Conservation (phyloP, 2,888 invertebrate species). For the Copidosoma aretas region DNA sequence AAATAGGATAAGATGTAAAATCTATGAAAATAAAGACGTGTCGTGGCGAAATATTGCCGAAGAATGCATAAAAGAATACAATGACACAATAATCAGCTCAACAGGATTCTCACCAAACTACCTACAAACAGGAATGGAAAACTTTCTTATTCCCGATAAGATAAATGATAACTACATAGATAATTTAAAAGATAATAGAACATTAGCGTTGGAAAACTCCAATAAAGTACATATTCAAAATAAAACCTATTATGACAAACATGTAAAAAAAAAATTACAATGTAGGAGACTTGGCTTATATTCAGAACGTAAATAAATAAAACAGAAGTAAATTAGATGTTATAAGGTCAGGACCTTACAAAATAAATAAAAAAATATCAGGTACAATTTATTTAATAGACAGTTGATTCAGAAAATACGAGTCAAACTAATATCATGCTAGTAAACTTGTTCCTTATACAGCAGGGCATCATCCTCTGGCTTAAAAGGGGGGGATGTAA, state of each 20-base stretch:
- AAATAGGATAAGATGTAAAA: conserved; percentile 50
- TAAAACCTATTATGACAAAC: conserved; percentile 38
- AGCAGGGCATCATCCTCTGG: neutral
- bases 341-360: conserved; percentile 36
- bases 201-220: conserved; percentile 39
- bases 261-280: conserved; percentile 26
- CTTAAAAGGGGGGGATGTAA: conserved; percentile 34
- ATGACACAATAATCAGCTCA: conserved; percentile 36
- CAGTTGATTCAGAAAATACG: conserved; percentile 39
- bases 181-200: neutral
- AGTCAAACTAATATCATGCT: conserved; percentile 40
- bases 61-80: conserved; percentile 47
- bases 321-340: conserved; percentile 40
- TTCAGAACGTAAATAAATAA: conserved; percentile 39
- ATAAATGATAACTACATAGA: neutral
- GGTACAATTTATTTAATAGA: conserved; percentile 36
- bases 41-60: conserved; percentile 48
- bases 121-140: neutral
- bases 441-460: conserved; percentile 39
- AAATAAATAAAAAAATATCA: conserved; percentile 38
- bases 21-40: conserved; percentile 43
- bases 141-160: neutral
- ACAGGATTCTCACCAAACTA: no score
- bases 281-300: conserved; percentile 39
- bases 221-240: conserved; percentile 34